These are phyloP conservation scores for Lochmaea capreae DNA, from an alignment of 2,888 invertebrate genomes.

Conservation along the genomic window DNA sequence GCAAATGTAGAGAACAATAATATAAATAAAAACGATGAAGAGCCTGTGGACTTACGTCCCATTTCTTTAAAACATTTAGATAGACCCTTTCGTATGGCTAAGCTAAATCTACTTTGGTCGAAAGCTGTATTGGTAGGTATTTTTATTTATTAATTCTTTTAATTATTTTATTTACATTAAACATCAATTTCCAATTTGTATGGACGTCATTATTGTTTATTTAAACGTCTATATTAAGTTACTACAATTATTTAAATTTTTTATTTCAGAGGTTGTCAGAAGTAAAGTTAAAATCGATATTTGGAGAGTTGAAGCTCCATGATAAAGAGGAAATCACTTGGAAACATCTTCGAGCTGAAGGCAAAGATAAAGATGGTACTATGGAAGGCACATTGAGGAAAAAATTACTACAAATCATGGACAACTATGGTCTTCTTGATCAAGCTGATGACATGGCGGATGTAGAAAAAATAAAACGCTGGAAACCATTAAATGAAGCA, in stretches of 20 bases:
- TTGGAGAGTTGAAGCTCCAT: slow-evolving; percentile 89
- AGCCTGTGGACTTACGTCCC: slow-evolving; percentile 55
- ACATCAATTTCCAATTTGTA: no score
- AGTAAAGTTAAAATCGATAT: slow-evolving; percentile 85
- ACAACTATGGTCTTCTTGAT: slow-evolving; percentile 81
- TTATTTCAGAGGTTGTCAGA: slow-evolving; percentile 80
- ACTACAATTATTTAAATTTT: not conserved
- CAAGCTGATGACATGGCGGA: slow-evolving; percentile 80
- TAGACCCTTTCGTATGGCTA: slow-evolving; percentile 90
- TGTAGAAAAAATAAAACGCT: slow-evolving; percentile 70
- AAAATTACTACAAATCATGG: slow-evolving; percentile 85
- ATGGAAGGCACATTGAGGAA: slow-evolving; percentile 84
- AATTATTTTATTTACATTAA: not conserved
- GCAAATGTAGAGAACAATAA: slow-evolving; percentile 67
- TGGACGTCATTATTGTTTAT: no score
- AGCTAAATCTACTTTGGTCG: slow-evolving; percentile 88
- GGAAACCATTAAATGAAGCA: slow-evolving; percentile 66
- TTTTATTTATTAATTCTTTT: not conserved
- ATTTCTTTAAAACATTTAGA: slow-evolving; percentile 76
- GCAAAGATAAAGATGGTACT: slow-evolving; percentile 87
- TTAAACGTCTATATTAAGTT: no score
- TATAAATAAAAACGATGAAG: slow-evolving; percentile 55
- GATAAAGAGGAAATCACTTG: slow-evolving; percentile 91
- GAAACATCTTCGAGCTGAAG: slow-evolving; percentile 85
- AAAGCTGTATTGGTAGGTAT: slow-evolving; percentile 87